Percentiles rank a stretch among this genome's conserved stretches.
Evolutionary conservation across 2,797 vertebrate species (phyloP).

Genomic region (Orestias chungarensis): DNA sequence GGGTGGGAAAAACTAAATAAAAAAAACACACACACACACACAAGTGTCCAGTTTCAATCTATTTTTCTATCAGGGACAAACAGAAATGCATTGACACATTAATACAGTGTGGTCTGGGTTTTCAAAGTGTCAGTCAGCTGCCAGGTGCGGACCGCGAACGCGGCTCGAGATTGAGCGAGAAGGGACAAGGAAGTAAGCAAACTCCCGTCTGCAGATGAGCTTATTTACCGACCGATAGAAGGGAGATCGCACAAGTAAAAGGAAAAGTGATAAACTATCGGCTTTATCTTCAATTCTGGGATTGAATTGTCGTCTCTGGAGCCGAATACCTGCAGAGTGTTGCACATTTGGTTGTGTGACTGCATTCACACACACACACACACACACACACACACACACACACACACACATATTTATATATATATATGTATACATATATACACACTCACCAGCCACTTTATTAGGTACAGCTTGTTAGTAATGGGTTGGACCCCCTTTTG

Average conservation of each 20-base stretch:
- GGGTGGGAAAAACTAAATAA: background rate
- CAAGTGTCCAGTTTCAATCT: slow-evolving; percentile 71
- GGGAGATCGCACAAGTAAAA: slow-evolving; percentile 67
- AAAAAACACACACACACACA: slow-evolving; percentile 1
- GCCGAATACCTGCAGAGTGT: slow-evolving; percentile 27
- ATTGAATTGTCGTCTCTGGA: slow-evolving; percentile 58
- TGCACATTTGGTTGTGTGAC: background rate
- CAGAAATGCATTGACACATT: slow-evolving; percentile 57
- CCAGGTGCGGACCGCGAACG: slow-evolving; percentile 59
- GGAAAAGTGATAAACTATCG: slow-evolving; percentile 46
- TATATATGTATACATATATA: no score
- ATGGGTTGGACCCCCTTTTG: no score
- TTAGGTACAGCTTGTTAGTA: no score
- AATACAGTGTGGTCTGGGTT: slow-evolving; percentile 54
- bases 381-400: background rate
- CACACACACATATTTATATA: background rate
- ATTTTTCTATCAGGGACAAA: slow-evolving; percentile 75
- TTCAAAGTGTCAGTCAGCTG: slow-evolving; percentile 66
- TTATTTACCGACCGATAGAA: slow-evolving; percentile 73
- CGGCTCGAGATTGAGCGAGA: slow-evolving; percentile 71
- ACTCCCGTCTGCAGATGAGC: slow-evolving; percentile 65
- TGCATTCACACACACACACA: background rate
- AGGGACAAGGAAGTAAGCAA: slow-evolving; percentile 72
- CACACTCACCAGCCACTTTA: no score
- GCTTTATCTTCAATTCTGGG: slow-evolving; percentile 35